A percentile compares a stretch with the other conserved stretches of the same genome.
Conservation (phyloP, 37 sponge, comb jelly and placozoan genomes). For the Oopsacas minuta region DNA sequence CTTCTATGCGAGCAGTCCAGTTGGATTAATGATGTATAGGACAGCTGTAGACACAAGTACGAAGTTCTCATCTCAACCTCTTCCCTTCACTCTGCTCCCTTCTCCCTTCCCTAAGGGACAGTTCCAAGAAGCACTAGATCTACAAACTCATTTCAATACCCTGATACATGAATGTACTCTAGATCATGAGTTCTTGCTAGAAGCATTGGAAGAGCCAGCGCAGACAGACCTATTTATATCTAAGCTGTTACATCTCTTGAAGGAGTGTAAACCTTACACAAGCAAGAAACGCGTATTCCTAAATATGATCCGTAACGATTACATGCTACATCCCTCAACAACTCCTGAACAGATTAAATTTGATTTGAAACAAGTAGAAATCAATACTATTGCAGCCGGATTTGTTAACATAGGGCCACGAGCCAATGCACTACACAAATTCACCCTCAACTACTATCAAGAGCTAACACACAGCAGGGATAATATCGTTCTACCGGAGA, state of each 20-base stretch:
- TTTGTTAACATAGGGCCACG: background rate
- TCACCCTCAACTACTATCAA: conserved; percentile 7
- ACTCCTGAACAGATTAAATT: background rate
- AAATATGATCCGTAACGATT: background rate
- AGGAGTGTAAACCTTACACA: background rate
- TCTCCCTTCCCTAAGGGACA: conserved; percentile 30
- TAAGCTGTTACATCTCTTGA: background rate
- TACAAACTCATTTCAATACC: conserved; percentile 28
- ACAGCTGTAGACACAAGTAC: background rate
- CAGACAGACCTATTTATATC: background rate
- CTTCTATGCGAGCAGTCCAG: background rate
- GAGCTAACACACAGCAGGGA: background rate
- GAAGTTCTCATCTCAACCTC: background rate
- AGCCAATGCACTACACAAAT: background rate
- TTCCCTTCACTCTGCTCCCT: conserved; percentile 26
- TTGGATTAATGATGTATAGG: background rate
- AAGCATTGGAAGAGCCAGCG: background rate
- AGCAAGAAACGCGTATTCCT: background rate
- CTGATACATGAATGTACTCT: conserved; percentile 29
- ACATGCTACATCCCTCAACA: background rate
- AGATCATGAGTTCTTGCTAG: conserved; percentile 32
- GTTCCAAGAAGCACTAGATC: conserved; percentile 23
- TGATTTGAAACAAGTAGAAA: background rate
- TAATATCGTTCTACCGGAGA: background rate
- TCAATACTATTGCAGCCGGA: conserved; percentile 2